Percentiles rank a stretch among this genome's conserved stretches.
Conservation (phyloP, 1,140 invertebrate genomes). For the Amyelois transitella region DNA sequence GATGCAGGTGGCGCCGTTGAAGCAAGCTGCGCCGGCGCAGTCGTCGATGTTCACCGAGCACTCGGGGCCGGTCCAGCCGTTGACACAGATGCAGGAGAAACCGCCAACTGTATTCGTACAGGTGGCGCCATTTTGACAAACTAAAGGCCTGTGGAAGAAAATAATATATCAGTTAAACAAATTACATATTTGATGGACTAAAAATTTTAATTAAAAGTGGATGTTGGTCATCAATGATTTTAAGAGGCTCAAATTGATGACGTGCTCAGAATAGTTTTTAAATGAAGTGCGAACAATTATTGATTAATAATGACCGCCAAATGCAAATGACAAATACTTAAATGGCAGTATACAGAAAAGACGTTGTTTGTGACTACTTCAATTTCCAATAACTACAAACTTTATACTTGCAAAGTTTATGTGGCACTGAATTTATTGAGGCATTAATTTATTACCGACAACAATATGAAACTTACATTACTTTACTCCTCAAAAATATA, state of each 20-base stretch:
- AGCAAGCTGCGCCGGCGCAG: slow-evolving; percentile 93
- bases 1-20: slow-evolving; percentile 97
- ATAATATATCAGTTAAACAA: too few relatives aligned
- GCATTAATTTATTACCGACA: too few relatives aligned
- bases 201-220: neutral
- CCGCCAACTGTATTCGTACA: slow-evolving; percentile 93
- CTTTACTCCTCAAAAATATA: too few relatives aligned
- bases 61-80: slow-evolving; percentile 93
- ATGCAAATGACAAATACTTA: neutral
- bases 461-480: too few relatives aligned
- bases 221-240: neutral
- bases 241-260: too few relatives aligned
- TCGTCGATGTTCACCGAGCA: slow-evolving; percentile 96
- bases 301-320: neutral
- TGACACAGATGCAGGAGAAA: slow-evolving; percentile 97
- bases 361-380: too few relatives aligned
- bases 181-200: slow-evolving; percentile 4
- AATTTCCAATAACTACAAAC: too few relatives aligned
- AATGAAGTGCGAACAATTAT: neutral
- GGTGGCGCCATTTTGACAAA: slow-evolving; percentile 96
- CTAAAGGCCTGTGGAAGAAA: slow-evolving; percentile 77
- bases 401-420: too few relatives aligned
- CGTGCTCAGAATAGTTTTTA: neutral
- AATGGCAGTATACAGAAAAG: neutral
- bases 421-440: too few relatives aligned